phyloP scores from a whole-genome alignment of 2,888 invertebrate genomes.

The Nomada fucata region DNA sequence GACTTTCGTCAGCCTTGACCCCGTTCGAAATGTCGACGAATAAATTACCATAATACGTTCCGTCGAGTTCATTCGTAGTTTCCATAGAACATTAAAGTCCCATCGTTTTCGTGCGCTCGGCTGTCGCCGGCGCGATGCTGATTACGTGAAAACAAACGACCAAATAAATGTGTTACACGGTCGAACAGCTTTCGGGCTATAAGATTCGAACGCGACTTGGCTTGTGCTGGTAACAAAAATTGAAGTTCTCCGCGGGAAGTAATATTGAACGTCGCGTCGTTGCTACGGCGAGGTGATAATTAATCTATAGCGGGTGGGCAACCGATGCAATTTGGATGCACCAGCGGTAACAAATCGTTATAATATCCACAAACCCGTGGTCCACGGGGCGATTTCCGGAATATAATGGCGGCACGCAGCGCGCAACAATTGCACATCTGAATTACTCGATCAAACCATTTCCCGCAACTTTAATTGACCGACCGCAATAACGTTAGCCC shows the following conservation, averaged over 20 bases:
- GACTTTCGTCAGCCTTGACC: slow-evolving; percentile 29
- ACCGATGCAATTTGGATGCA: background rate
- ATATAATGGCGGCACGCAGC: background rate
- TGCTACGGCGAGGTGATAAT: background rate
- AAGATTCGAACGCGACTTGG: background rate
- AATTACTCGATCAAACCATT: slow-evolving; percentile 29
- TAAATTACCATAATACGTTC: slow-evolving; percentile 39
- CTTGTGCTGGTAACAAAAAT: too few species aligned
- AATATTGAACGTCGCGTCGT: background rate
- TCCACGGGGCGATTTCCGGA: background rate
- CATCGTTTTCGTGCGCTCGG: background rate
- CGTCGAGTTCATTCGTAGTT: background rate
- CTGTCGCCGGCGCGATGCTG: background rate
- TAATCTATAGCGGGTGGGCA: too few species aligned
- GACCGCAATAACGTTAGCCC: slow-evolving; percentile 47
- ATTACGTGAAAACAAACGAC: background rate
- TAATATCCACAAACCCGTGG: background rate
- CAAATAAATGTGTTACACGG: background rate
- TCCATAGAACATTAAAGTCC: slow-evolving; percentile 13
- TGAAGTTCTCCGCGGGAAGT: too few species aligned
- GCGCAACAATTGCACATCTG: slow-evolving; percentile 15
- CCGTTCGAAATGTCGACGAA: background rate
- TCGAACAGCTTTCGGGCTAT: background rate
- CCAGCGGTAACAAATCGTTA: background rate
- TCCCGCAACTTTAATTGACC: slow-evolving; percentile 59